Base-by-base conservation (phyloP, 30 jellyfish, hydroid and myxozoan species). In the Turritopsis rubra region DNA sequence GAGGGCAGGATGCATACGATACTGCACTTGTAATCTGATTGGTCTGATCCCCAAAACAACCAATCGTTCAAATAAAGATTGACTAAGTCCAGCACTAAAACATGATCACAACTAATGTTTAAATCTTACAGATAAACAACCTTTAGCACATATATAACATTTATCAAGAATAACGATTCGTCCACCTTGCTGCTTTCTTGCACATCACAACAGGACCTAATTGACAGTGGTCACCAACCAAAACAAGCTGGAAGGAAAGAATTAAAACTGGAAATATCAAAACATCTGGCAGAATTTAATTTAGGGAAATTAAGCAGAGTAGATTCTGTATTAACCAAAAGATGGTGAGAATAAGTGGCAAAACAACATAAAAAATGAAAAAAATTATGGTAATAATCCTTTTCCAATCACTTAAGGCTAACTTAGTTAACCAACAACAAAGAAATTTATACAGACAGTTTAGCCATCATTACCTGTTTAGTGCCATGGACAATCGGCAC, bases 161-260 rank as follows among this genome's bases (percentile, higher is more conserved):
- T n/a, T n/a, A n/a, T n/a, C 21, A 72, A 72, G 73, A 72, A 72
- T 22, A 13, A 29, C 9, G 18, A 23, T 23, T 13, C 1, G 66
- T 92, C 29, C 85, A 88, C 98, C 91, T 89, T 0, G 99, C 99
- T 8, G 99, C 99, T 83, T 90, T 89, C 87, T 95, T 95, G 89
- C 99, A 95, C 99, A 95, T 95, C 81, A 95, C 97, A 79, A 95
- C 99, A 16, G 99, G 99, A 20, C 99, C 99, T 31, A 95, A 85
- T 91, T 95, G 99, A 78, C 97, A 95, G 75, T 95, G 99, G 84
- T 95, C 99, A 27, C 99, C 99, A 84, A 95, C 99, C 75, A 95
- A 81, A 21, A 95, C 95, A 66, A 95, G 93, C 99, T 95, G 81
- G n/a, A 71, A 52, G 30, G 71, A 79, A 75, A 68, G 27, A 29